Evolutionary conservation across 2,888 invertebrate species (phyloP), one percentile per base, ranked within the genome.

Genomic region (Eudasyphora cyanicolor): DNA sequence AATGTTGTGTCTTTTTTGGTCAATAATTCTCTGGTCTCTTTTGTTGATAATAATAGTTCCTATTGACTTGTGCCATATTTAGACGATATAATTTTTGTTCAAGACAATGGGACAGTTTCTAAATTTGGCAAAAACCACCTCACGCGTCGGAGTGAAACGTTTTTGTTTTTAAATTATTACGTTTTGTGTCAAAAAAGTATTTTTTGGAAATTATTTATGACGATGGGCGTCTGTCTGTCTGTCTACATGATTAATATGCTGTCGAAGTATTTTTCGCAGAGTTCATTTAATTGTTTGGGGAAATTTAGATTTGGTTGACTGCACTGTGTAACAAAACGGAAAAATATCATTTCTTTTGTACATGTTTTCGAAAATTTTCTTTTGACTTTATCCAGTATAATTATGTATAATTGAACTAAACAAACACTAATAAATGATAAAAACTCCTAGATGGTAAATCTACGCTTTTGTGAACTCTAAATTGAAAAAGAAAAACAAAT

Each of bases 221-320:
- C 67, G 17, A 57, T n/a, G n/a, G n/a, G n/a, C n/a, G n/a, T n/a
- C n/a, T n/a, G n/a, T n/a, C n/a, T 74, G 54, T 38, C 32, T 4
- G 42, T 73, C 64, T n/a, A 73, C 21, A 67, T 54, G 67, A 74
- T 78, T 77, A 62, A 77, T 77, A 71, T 77, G 57, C 70, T 24
- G 21, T 71, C 35, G 19, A 60, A 45, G 62, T 71, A 24, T 49
- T 71, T 8, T n/a, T n/a, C n/a, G n/a, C n/a, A n/a, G n/a, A n/a
- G n/a, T n/a, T n/a, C n/a, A n/a, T n/a, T n/a, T n/a, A n/a, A n/a
- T n/a, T n/a, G n/a, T n/a, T n/a, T 0, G 5, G n/a, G 24, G 71
- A 3, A 60, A 71, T 62, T 62, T 79, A 49, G 54, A 67, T 67
- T n/a, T n/a, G n/a, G n/a, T n/a, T 45, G 29, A 1, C 29, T 75